These are phyloP conservation scores for Hemiscyllium ocellatum DNA, from an alignment of 2,113 vertebrate genomes.

Conservation along the genomic window DNA sequence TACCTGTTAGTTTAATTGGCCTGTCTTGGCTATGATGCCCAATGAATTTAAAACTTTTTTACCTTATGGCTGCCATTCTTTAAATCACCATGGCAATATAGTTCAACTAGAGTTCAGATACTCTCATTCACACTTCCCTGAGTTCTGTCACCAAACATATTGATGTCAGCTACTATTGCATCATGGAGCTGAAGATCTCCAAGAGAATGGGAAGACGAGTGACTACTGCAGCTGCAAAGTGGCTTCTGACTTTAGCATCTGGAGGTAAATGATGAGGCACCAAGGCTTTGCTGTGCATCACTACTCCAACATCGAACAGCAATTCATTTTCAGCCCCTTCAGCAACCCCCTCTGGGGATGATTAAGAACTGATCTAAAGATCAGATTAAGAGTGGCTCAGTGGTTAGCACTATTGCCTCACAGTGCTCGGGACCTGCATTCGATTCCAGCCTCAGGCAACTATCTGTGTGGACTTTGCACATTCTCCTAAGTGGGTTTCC, in stretches of 20 bases:
- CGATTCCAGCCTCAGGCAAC: too few species aligned
- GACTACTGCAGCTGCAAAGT: background rate
- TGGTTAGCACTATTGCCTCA: too few species aligned
- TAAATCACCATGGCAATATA: background rate
- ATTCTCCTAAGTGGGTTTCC: too few species aligned
- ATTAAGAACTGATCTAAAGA: background rate
- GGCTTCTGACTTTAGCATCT: background rate
- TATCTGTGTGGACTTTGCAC: too few species aligned
- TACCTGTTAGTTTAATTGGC: background rate
- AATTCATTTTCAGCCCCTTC: background rate
- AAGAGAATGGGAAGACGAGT: background rate
- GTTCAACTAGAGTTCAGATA: background rate
- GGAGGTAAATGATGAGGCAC: background rate
- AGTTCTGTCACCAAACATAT: background rate
- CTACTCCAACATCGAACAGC: background rate
- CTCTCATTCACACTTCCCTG: background rate
- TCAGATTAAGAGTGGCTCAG: too few species aligned
- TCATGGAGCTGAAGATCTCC: background rate
- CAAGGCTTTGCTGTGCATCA: background rate
- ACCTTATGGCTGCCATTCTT: background rate
- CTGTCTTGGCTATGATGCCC: background rate
- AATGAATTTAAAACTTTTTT: background rate
- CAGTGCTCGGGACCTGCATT: too few species aligned
- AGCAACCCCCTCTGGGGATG: background rate
- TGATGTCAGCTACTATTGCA: background rate